Evolutionary conservation across 2,797 vertebrate genomes (phyloP).

Genomic region (Tenualosa thibaudeaui): DNA sequence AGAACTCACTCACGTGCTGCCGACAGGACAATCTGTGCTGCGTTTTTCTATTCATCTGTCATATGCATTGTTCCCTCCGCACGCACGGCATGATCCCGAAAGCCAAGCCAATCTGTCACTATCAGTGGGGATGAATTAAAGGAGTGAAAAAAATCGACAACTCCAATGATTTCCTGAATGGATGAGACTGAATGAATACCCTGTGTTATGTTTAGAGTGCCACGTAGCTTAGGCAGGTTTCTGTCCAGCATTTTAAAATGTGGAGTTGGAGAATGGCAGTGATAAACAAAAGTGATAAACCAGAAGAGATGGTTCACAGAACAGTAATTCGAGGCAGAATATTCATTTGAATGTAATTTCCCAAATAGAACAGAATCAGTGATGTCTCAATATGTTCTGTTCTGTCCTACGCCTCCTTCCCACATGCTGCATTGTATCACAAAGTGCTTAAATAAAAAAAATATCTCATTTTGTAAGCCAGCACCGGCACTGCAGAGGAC

Average conservation of each 20-base stretch:
- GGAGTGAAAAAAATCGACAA: not conserved
- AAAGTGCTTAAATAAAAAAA: not conserved
- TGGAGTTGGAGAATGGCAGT: not conserved
- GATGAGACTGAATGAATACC: not conserved
- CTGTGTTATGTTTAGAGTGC: not conserved
- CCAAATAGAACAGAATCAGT: not conserved
- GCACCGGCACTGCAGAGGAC: not conserved
- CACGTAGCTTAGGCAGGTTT: not conserved
- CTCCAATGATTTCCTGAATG: not conserved
- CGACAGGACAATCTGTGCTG: slow-evolving; percentile 59
- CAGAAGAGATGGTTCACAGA: not conserved
- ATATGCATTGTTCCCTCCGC: slow-evolving; percentile 44
- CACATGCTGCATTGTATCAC: not conserved
- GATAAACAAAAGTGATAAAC: not conserved
- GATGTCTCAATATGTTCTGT: not conserved
- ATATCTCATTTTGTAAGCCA: not conserved
- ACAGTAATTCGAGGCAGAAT: not conserved
- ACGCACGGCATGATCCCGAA: slow-evolving; percentile 43
- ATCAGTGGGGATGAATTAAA: slow-evolving; percentile 1
- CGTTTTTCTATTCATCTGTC: slow-evolving; percentile 31
- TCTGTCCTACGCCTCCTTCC: not conserved
- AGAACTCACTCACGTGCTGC: slow-evolving; percentile 38
- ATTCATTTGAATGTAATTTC: not conserved
- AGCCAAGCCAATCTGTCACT: slow-evolving; percentile 16
- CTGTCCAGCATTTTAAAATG: not conserved